phyloP scores from a whole-genome alignment of 2,888 invertebrate species.

The Cerceris ruficornis region DNA sequence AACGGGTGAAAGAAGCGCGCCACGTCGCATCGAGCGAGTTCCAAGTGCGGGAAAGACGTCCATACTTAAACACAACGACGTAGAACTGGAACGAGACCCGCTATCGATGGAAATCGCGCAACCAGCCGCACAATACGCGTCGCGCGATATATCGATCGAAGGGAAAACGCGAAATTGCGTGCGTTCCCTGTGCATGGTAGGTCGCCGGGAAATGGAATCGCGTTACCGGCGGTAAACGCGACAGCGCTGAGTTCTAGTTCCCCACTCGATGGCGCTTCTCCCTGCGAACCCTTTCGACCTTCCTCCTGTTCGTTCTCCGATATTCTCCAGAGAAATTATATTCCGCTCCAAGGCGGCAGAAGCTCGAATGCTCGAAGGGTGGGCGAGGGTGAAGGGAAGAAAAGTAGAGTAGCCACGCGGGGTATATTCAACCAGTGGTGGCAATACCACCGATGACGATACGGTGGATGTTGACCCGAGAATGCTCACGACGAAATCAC shows the following conservation, averaged over 20 bases:
- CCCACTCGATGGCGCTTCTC: neutral
- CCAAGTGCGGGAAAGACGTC: too few species aligned
- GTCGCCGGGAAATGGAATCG: constrained; percentile 27
- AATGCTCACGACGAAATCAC: constrained; percentile 20
- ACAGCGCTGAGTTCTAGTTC: constrained; percentile 9
- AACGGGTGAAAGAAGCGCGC: neutral
- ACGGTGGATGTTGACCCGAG: constrained; percentile 56
- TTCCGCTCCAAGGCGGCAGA: constrained; percentile 6
- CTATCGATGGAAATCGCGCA: neutral
- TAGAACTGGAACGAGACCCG: too few species aligned
- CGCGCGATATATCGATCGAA: constrained; percentile 35
- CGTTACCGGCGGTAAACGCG: constrained; percentile 11
- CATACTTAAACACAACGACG: too few species aligned
- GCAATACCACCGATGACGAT: constrained; percentile 18
- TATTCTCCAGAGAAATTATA: constrained; percentile 58
- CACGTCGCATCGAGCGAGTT: neutral
- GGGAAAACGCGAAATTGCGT: constrained; percentile 30
- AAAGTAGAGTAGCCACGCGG: constrained; percentile 48
- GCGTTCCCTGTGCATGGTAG: constrained; percentile 7
- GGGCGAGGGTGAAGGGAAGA: constrained; percentile 17
- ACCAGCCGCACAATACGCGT: neutral
- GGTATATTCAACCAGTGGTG: constrained; percentile 62
- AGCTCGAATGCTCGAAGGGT: neutral
- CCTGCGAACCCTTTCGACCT: neutral
- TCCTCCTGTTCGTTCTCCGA: constrained; percentile 1